phyloP scores from a whole-genome alignment of 2,888 invertebrate species.

The Blastobasis adustella region DNA sequence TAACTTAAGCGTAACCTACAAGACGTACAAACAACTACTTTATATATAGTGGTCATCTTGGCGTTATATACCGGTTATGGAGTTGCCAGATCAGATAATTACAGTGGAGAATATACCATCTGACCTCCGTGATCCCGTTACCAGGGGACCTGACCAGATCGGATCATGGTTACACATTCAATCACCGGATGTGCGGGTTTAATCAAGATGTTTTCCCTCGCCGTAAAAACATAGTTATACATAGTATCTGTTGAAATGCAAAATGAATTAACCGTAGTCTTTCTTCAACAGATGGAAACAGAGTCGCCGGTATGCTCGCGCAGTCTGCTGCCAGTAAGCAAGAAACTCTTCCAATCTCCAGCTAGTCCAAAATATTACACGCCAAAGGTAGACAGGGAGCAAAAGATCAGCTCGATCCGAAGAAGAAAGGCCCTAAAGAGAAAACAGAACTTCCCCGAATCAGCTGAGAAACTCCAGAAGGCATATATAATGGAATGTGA shows the following conservation, averaged over 20 bases:
- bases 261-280: not conserved
- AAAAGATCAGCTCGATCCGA: conserved; percentile 20
- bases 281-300: conserved; percentile 48
- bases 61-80: too few relatives aligned
- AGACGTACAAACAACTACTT: too few relatives aligned
- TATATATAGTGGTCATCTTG: too few relatives aligned
- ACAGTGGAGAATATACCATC: too few relatives aligned
- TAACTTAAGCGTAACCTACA: too few relatives aligned
- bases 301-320: conserved; percentile 51
- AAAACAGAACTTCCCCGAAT: conserved; percentile 42
- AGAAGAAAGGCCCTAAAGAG: conserved; percentile 38
- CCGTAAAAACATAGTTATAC: not conserved
- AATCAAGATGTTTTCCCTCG: too few relatives aligned
- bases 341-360: conserved; percentile 59
- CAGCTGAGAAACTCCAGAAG: conserved; percentile 40
- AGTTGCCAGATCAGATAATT: too few relatives aligned
- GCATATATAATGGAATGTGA: conserved; percentile 49
- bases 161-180: too few relatives aligned
- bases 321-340: conserved; percentile 43
- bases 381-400: conserved; percentile 17
- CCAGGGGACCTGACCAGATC: too few relatives aligned
- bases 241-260: too few relatives aligned
- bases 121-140: too few relatives aligned
- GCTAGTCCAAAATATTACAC: conserved; percentile 23
- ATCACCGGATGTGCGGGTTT: too few relatives aligned